Percentiles rank a stretch among this genome's conserved stretches.
Conservation (phyloP, 2,113 vertebrate species). For the Macquaria ambigua region DNA sequence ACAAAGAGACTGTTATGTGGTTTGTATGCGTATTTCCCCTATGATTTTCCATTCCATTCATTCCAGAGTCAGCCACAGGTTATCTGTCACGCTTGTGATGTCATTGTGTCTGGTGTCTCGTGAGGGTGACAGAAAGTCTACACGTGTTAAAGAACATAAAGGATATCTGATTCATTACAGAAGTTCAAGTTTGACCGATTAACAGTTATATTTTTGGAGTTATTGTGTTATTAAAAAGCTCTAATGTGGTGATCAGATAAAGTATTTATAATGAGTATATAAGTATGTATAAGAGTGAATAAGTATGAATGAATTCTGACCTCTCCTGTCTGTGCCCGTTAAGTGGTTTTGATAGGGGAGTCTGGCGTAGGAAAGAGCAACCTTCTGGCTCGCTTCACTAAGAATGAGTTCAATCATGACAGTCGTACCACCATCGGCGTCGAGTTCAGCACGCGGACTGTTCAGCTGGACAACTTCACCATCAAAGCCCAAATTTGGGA, state of each 20-base stretch:
- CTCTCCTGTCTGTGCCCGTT: neutral
- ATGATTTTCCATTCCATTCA: slow-evolving; percentile 45
- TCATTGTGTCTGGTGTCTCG: slow-evolving; percentile 13
- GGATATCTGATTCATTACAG: slow-evolving; percentile 5
- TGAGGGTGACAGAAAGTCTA: slow-evolving; percentile 39
- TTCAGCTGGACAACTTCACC: slow-evolving; percentile 86
- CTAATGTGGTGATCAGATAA: neutral
- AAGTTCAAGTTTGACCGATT: neutral
- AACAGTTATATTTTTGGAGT: neutral
- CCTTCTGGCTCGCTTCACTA: slow-evolving; percentile 90
- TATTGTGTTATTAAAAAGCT: neutral
- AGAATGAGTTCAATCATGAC: slow-evolving; percentile 96
- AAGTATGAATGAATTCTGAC: neutral
- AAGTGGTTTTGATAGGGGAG: slow-evolving; percentile 94
- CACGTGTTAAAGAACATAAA: neutral
- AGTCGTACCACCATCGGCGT: slow-evolving; percentile 97
- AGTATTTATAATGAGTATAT: neutral
- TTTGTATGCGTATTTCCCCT: neutral
- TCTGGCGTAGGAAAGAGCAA: slow-evolving; percentile 87
- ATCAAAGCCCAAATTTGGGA: slow-evolving; percentile 98
- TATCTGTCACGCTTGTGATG: slow-evolving; percentile 43
- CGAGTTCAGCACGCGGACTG: slow-evolving; percentile 94
- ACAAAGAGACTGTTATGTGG: neutral
- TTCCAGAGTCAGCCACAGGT: slow-evolving; percentile 40
- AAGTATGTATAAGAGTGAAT: too few relatives aligned